These are phyloP conservation scores for Gnathonemus longibarbis DNA, from an alignment of 2,113 vertebrate species.

Conservation along the genomic window DNA sequence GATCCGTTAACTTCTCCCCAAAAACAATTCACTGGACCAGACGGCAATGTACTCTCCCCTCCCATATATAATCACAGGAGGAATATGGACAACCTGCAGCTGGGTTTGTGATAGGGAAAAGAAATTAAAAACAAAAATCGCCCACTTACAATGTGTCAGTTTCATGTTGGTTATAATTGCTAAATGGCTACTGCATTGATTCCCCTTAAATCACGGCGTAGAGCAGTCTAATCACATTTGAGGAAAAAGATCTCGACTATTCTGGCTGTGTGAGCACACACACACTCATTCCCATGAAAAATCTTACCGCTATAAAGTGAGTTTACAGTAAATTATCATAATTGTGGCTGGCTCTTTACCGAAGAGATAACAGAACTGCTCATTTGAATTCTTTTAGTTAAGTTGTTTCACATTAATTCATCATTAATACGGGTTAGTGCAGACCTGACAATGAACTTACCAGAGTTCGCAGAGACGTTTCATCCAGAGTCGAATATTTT, in stretches of 20 bases:
- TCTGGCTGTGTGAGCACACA: neutral
- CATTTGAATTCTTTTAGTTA: neutral
- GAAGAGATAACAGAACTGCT: neutral
- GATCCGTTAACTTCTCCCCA: neutral
- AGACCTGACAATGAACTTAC: conserved; percentile 43
- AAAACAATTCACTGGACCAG: neutral
- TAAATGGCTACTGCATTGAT: neutral
- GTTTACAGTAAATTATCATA: neutral
- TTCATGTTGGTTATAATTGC: neutral
- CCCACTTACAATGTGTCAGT: neutral
- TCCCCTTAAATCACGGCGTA: neutral
- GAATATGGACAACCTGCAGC: neutral
- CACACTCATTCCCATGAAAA: neutral
- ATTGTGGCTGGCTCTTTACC: neutral
- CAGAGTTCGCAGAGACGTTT: conserved; percentile 55
- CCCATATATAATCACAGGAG: neutral
- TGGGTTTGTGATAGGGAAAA: neutral
- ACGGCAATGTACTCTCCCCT: neutral
- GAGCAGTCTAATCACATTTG: neutral
- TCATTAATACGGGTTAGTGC: neutral
- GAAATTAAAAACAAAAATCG: neutral
- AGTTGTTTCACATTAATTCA: neutral
- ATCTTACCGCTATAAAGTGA: neutral
- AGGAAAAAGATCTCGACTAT: neutral
- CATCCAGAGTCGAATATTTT: conserved; percentile 55